These are phyloP conservation scores for Onychostoma macrolepis DNA, from an alignment of 2,113 vertebrate species.

Conservation along the genomic window DNA sequence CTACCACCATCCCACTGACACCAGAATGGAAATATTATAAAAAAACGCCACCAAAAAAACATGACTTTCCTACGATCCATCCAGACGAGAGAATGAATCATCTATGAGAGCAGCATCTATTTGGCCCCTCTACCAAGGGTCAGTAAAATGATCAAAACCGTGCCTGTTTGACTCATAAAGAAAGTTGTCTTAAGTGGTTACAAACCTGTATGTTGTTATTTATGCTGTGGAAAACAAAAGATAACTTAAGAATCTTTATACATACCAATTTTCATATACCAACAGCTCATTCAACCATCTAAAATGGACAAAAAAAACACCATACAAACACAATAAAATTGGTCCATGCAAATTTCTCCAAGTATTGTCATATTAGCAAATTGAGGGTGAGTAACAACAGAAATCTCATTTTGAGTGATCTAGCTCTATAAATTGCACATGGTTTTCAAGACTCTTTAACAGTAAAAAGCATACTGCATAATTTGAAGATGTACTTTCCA, in stretches of 20 bases:
- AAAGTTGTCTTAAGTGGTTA: background rate
- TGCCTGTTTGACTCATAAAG: background rate
- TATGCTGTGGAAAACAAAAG: background rate
- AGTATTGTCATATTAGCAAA: background rate
- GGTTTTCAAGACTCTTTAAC: background rate
- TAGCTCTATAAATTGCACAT: background rate
- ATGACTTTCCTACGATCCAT: background rate
- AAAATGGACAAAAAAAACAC: background rate
- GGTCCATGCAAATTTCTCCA: background rate
- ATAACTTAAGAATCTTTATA: background rate
- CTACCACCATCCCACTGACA: constrained; percentile 11
- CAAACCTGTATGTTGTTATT: background rate
- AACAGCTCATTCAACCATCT: background rate
- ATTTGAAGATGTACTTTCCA: background rate
- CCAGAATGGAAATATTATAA: constrained; percentile 15
- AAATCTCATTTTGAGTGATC: background rate
- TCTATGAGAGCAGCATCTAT: background rate
- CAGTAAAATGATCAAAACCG: background rate
- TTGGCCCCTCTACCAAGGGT: background rate
- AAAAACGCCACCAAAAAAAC: background rate
- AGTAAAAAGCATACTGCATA: background rate
- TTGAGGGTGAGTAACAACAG: background rate
- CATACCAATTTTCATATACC: background rate
- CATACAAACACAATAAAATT: background rate
- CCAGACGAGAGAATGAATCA: background rate